These are phyloP conservation scores for Hypsibius dujardini DNA, from an alignment of 1,140 invertebrate species.

Conservation along the genomic window DNA sequence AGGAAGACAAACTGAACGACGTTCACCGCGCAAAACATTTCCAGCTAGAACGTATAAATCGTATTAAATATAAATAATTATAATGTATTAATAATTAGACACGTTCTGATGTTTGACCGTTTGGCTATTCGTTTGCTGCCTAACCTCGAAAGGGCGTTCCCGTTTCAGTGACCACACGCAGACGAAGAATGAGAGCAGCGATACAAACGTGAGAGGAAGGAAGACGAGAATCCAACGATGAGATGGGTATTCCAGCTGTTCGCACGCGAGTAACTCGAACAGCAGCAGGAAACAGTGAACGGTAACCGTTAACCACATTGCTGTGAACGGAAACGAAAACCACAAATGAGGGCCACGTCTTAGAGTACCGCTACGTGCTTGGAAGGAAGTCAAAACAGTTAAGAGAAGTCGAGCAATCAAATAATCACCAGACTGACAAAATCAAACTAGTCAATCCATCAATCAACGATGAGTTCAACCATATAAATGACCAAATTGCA, in stretches of 20 bases:
- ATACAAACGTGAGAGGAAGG: constrained; percentile 85
- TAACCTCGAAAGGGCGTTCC: constrained; percentile 80
- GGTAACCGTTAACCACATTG: constrained; percentile 82
- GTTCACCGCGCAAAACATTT: constrained; percentile 88
- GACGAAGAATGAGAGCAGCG: constrained; percentile 80
- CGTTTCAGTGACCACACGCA: constrained; percentile 96
- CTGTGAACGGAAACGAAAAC: constrained; percentile 27
- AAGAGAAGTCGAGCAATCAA: too few species aligned
- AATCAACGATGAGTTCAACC: too few species aligned
- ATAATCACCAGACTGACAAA: too few species aligned
- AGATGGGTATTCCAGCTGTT: constrained; percentile 71
- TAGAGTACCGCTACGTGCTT: too few species aligned
- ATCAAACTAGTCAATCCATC: too few species aligned
- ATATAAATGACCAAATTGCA: too few species aligned
- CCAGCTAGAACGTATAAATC: constrained; percentile 47
- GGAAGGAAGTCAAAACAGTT: too few species aligned
- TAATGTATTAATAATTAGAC: too few species aligned
- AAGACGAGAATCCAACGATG: constrained; percentile 89
- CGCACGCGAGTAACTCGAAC: constrained; percentile 87
- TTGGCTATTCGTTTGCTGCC: too few species aligned
- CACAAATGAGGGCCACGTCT: too few species aligned
- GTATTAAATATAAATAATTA: too few species aligned
- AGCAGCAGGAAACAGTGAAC: constrained; percentile 80
- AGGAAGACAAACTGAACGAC: constrained; percentile 90
- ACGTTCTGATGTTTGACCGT: too few species aligned